Percentiles rank a stretch among this genome's conserved stretches.
Evolutionary conservation across 2,888 invertebrate species (phyloP).

Genomic region (Hylaea fasciaria): DNA sequence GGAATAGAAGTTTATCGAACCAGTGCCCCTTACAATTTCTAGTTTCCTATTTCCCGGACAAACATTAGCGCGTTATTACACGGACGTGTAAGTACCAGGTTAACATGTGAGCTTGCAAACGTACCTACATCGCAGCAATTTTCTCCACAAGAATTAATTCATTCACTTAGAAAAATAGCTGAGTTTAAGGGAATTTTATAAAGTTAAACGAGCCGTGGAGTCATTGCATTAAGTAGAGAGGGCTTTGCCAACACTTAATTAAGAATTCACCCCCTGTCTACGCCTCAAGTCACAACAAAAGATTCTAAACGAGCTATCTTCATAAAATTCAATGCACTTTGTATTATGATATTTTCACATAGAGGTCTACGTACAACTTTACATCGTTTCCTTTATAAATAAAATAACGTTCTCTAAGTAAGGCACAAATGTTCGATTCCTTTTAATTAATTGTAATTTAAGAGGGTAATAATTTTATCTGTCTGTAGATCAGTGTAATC

Average conservation of each 20-base stretch:
- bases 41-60: constrained; percentile 5
- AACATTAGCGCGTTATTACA: constrained; percentile 21
- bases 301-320: constrained; percentile 69
- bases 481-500: constrained; percentile 17
- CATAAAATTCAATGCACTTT: constrained; percentile 78
- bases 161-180: constrained; percentile 75
- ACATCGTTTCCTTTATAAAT: constrained; percentile 40
- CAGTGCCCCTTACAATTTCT: constrained; percentile 7
- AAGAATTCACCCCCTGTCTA: constrained; percentile 69
- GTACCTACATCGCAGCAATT: constrained; percentile 29
- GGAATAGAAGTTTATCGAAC: not conserved
- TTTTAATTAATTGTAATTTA: constrained; percentile 9
- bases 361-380: constrained; percentile 50
- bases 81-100: constrained; percentile 20
- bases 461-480: constrained; percentile 18
- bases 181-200: constrained; percentile 81
- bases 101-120: constrained; percentile 15
- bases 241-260: constrained; percentile 83
- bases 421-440: constrained; percentile 2
- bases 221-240: constrained; percentile 82
- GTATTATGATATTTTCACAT: constrained; percentile 58
- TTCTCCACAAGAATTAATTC: constrained; percentile 60
- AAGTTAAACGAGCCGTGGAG: constrained; percentile 83
- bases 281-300: constrained; percentile 77
- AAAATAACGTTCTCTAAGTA: not conserved